Percentiles rank a stretch among this genome's conserved stretches.
phyloP scores from a whole-genome alignment of 2,113 vertebrate species.

The Prionailurus bengalensis region DNA sequence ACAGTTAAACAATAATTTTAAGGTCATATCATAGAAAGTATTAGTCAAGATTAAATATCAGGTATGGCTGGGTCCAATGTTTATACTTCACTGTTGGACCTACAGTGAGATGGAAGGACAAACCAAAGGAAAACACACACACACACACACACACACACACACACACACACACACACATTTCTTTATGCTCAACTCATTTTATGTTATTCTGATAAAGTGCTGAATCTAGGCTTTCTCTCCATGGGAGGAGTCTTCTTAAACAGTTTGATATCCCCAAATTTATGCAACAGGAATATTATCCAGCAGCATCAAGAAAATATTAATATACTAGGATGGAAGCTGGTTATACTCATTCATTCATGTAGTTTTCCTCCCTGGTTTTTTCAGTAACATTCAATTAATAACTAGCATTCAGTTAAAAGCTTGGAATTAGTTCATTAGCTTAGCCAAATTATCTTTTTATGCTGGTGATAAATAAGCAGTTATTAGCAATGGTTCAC shows the following conservation, averaged over 20 bases:
- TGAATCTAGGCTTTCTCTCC: not conserved
- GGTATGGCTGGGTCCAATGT: not conserved
- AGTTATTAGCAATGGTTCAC: conserved; percentile 82
- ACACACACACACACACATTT: not conserved
- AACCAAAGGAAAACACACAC: not conserved
- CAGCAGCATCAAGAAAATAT: conserved; percentile 23
- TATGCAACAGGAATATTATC: conserved; percentile 34
- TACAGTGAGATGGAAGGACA: not conserved
- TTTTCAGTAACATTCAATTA: conserved; percentile 67
- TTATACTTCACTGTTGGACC: not conserved
- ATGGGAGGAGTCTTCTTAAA: not conserved
- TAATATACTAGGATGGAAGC: conserved; percentile 4
- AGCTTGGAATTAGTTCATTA: conserved; percentile 78
- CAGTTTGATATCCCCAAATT: not conserved
- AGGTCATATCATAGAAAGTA: not conserved
- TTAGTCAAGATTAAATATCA: not conserved
- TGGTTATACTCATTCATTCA: not conserved
- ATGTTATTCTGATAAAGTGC: not conserved
- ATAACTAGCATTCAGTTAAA: conserved; percentile 76
- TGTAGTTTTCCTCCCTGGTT: not conserved
- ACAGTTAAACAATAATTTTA: conserved; percentile 30
- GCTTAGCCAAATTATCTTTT: conserved; percentile 79
- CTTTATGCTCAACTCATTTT: not conserved
- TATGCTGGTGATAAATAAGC: conserved; percentile 81
- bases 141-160: not conserved